Evolutionary conservation across 2,797 vertebrate genomes (phyloP).

Genomic region (Enteromius trimaculatus): DNA sequence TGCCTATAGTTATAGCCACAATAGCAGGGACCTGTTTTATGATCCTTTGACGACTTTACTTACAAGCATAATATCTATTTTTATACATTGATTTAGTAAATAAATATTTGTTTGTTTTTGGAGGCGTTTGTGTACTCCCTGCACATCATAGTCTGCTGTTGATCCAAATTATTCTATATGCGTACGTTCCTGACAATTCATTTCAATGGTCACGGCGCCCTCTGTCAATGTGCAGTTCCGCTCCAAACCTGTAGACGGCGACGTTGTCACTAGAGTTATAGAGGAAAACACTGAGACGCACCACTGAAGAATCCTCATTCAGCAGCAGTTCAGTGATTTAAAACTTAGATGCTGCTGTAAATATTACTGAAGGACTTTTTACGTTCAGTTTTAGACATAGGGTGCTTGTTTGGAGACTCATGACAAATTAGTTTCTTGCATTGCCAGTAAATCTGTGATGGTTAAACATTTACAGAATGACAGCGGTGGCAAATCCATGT

Average conservation of each 20-base stretch:
- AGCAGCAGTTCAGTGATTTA: not conserved
- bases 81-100: not conserved
- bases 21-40: not conserved
- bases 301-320: not conserved
- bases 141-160: not conserved
- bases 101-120: not conserved
- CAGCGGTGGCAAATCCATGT: slow-evolving; percentile 33
- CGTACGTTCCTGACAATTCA: not conserved
- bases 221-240: not conserved
- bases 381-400: not conserved
- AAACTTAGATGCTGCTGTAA: not conserved
- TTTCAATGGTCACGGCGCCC: slow-evolving; percentile 20
- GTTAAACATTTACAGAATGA: not conserved
- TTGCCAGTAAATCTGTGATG: not conserved
- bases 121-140: not conserved
- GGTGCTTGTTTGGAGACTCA: not conserved
- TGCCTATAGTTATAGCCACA: not conserved
- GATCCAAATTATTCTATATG: not conserved
- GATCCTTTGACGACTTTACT: not conserved
- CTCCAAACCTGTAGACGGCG: slow-evolving; percentile 46
- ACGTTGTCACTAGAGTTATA: not conserved
- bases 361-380: not conserved
- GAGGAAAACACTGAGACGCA: not conserved
- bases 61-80: not conserved
- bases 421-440: not conserved